Evolutionary conservation across 92 coral and sea anemone genomes (phyloP), one percentile per base, ranked within the genome.

Genomic region (Palythoa caribaeorum): DNA sequence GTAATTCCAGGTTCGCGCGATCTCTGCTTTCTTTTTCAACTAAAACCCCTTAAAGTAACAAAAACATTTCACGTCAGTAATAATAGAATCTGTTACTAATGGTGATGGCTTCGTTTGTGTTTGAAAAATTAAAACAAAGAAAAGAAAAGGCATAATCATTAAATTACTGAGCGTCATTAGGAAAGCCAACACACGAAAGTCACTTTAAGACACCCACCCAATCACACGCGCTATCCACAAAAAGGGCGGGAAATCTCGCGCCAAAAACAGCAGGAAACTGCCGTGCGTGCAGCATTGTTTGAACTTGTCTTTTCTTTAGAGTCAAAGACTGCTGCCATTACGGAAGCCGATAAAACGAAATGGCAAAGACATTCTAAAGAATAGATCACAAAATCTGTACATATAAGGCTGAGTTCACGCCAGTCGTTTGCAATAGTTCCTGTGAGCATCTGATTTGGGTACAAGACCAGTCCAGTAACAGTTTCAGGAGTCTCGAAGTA

Each of bases 11-110:
- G 51, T 89, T 88, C 38, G 76, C 77, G 12, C 92, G 84, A 55
- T 89, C 92, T 2, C 39, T 35, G 40, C 65, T 88, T 70, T 89
- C 92, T 2, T 88, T 21, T 38, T 89, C 92, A 14, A 89, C 87
- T 39, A 81, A 78, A 19, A 89, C 38, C 7, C 92, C 92, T 89
- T 2, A 5, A 76, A 36, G 60, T 50, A 14, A 17, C 36, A 65
- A 21, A 65, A 59, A 1, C 0, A 59, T 2, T 13, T 13, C 19
- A 17, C 65, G 16, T 59, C 5, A 5, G 65, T 13, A 59, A 13
- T 17, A 13, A 17, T 17, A 17, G 1, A 59, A 59, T 59, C 17
- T 3, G 65, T 10, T 13, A 13, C 12, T 59, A 5, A 59, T 13
- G 1, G 12, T 28, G 19, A 5, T 10, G 65, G 13, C 19, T 13